These are phyloP conservation scores for Anniella stebbinsi DNA, from an alignment of 2,797 vertebrate species.

Conservation along the genomic window DNA sequence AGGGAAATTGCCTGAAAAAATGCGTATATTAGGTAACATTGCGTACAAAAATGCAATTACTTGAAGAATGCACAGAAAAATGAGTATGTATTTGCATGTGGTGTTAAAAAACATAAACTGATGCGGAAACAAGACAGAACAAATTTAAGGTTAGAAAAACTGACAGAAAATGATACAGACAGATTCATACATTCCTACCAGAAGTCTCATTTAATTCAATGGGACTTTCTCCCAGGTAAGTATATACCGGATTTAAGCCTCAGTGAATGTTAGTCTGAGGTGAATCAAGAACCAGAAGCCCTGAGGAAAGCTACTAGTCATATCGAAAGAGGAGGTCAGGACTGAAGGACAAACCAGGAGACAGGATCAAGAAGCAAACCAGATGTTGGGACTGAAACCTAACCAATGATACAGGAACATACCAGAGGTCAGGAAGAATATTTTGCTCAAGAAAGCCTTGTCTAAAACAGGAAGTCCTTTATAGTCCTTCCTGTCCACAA, in stretches of 20 bases:
- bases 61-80: not conserved
- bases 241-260: not conserved
- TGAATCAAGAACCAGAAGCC: not conserved
- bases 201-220: not conserved
- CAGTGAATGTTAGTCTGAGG: not conserved
- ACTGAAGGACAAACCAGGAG: not conserved
- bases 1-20: not conserved
- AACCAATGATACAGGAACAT: not conserved
- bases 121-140: not conserved
- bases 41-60: not conserved
- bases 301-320: not conserved
- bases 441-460: not conserved
- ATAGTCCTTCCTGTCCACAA: not conserved
- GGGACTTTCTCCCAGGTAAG: not conserved
- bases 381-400: not conserved
- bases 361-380: not conserved
- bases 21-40: not conserved
- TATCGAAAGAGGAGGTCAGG: not conserved
- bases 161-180: not conserved
- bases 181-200: not conserved
- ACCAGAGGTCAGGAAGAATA: not conserved
- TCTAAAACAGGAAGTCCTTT: not conserved
- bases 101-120: not conserved
- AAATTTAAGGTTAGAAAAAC: not conserved
- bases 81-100: not conserved